A percentile compares a stretch with the other conserved stretches of the same genome.
Conservation (phyloP, 2,113 vertebrate genomes). For the Panthera leo region DNA sequence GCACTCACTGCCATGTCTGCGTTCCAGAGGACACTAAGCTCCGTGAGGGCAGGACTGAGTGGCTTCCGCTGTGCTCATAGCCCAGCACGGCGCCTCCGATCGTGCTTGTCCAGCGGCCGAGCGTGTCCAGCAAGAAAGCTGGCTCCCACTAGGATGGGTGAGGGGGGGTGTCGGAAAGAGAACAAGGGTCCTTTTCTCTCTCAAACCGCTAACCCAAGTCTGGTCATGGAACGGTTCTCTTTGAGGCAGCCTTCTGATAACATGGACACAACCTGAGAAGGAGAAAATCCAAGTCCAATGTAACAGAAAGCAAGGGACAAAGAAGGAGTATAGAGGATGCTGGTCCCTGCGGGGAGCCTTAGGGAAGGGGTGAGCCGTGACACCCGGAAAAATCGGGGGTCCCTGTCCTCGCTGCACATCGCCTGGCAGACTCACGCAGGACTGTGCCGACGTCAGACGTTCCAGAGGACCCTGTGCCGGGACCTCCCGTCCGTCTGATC, state of each 20-base stretch:
- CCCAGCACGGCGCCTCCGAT: fast-evolving
- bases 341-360: conserved; percentile 64
- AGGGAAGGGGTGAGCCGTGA: conserved; percentile 55
- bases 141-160: fast-evolving
- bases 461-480: conserved; percentile 40
- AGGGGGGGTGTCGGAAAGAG: not conserved
- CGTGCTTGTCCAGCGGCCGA: fast-evolving
- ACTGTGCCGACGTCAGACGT: not conserved
- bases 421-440: not conserved
- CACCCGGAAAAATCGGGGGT: conserved; percentile 71
- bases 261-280: not conserved
- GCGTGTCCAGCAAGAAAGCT: not conserved
- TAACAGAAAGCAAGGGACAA: too few species aligned
- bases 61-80: fast-evolving
- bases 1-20: fast-evolving
- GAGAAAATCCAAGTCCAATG: not conserved
- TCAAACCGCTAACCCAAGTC: not conserved
- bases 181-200: not conserved
- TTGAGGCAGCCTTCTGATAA: conserved; percentile 56
- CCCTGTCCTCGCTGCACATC: conserved; percentile 43
- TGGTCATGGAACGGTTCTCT: not conserved
- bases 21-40: not conserved
- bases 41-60: not conserved
- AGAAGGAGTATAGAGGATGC: conserved; percentile 45
- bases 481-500: fast-evolving